Conservation (phyloP, 2,113 vertebrate species). For the Procapra przewalskii region DNA sequence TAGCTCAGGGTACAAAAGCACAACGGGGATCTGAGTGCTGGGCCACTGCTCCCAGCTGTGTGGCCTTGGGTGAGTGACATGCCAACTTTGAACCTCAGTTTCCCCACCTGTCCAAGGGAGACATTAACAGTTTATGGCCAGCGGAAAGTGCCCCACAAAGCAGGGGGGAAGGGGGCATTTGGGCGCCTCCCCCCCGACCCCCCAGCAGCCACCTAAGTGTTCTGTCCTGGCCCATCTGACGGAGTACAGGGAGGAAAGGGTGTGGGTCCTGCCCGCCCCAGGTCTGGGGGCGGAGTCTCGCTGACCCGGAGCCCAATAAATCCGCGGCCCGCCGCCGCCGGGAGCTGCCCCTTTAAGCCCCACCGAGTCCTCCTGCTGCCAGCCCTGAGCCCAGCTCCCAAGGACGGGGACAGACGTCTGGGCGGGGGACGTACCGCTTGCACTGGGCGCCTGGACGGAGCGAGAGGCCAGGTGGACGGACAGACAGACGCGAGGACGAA, state of each 20-base stretch:
- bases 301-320: conserved; percentile 44
- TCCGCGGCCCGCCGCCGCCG: background rate
- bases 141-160: background rate
- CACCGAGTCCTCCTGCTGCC: background rate
- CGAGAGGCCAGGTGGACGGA: background rate
- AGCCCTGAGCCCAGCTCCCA: background rate
- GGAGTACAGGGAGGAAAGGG: conserved; percentile 34
- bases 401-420: background rate
- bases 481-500: background rate
- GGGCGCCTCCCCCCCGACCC: background rate
- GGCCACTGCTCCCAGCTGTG: background rate
- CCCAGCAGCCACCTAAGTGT: background rate
- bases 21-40: background rate
- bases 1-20: background rate
- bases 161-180: background rate
- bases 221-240: background rate
- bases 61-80: background rate
- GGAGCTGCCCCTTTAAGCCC: background rate
- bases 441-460: background rate
- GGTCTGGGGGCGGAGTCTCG: conserved; percentile 30
- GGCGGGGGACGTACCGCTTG: background rate
- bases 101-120: background rate
- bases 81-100: background rate
- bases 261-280: conserved; percentile 33
- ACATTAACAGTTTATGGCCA: background rate